Evolutionary conservation across 2,797 vertebrate species (phyloP).

Genomic region (Lemur catta): DNA sequence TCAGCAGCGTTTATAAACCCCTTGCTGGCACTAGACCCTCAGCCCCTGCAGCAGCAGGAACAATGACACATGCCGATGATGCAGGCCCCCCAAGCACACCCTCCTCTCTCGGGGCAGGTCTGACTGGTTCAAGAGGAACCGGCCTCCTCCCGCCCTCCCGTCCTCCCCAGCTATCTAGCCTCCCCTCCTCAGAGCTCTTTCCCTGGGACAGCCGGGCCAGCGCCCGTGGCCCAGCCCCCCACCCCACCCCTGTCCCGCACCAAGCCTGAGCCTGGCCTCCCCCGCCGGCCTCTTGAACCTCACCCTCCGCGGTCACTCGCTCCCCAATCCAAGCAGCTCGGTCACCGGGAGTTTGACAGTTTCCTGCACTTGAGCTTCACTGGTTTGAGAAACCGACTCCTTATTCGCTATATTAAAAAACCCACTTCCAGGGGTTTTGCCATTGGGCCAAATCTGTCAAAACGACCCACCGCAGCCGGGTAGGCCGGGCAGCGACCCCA

Average conservation of each 20-base stretch:
- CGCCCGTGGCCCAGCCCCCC: too few relatives aligned
- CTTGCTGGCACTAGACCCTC: too few relatives aligned
- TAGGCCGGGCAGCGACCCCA: not conserved
- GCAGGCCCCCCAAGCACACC: too few relatives aligned
- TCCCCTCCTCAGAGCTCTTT: not conserved
- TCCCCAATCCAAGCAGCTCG: not conserved
- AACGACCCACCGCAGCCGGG: not conserved
- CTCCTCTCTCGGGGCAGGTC: not conserved
- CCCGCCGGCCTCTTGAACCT: not conserved
- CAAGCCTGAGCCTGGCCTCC: not conserved
- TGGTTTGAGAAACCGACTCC: not conserved
- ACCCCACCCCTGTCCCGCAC: accelerated
- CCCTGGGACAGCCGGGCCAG: not conserved
- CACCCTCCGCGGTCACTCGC: not conserved
- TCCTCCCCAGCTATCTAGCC: too few relatives aligned
- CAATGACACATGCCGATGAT: not conserved
- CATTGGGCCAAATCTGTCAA: not conserved
- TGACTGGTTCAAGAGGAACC: not conserved
- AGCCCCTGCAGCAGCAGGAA: not conserved
- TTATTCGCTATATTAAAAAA: not conserved
- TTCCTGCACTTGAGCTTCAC: accelerated
- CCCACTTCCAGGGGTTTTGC: not conserved
- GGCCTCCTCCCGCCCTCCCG: too few relatives aligned
- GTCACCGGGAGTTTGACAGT: not conserved
- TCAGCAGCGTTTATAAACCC: not conserved